These are phyloP conservation scores for Eulacestoma nigropectus DNA, from an alignment of 2,113 vertebrate genomes.

Conservation along the genomic window DNA sequence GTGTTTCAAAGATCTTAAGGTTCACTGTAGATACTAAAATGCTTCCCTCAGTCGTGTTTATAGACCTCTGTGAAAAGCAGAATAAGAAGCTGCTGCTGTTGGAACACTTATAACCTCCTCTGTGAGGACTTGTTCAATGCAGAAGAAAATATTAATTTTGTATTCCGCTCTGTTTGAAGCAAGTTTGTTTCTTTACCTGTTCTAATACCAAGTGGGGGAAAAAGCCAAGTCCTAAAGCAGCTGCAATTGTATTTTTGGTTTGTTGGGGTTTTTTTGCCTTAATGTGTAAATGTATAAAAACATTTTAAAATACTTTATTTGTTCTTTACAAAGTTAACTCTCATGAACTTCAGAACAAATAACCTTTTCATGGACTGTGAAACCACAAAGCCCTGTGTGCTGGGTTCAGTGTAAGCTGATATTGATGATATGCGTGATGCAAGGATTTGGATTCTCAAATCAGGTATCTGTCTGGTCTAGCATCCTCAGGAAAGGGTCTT, in stretches of 20 bases:
- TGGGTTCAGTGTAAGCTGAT: not conserved
- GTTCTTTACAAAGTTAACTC: not conserved
- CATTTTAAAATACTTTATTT: not conserved
- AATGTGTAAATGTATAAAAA: not conserved
- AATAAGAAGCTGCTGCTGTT: not conserved
- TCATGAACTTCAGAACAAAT: not conserved
- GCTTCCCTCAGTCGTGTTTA: not conserved
- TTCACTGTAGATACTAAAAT: not conserved
- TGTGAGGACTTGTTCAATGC: not conserved
- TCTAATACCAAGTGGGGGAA: not conserved
- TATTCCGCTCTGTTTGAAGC: not conserved
- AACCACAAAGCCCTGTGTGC: not conserved
- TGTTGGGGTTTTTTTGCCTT: not conserved
- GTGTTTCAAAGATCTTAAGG: not conserved
- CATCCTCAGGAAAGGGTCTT: not conserved
- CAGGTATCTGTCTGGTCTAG: not conserved
- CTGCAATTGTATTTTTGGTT: not conserved
- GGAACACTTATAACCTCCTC: not conserved
- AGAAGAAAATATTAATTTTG: not conserved
- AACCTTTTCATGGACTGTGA: not conserved
- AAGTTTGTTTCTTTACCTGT: not conserved
- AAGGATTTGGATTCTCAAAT: not conserved
- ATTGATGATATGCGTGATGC: fast-evolving
- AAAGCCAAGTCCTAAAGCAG: not conserved
- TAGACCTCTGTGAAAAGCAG: not conserved